These are phyloP conservation scores for Pollenia labialis DNA, from an alignment of 2,888 invertebrate genomes.

Conservation along the genomic window DNA sequence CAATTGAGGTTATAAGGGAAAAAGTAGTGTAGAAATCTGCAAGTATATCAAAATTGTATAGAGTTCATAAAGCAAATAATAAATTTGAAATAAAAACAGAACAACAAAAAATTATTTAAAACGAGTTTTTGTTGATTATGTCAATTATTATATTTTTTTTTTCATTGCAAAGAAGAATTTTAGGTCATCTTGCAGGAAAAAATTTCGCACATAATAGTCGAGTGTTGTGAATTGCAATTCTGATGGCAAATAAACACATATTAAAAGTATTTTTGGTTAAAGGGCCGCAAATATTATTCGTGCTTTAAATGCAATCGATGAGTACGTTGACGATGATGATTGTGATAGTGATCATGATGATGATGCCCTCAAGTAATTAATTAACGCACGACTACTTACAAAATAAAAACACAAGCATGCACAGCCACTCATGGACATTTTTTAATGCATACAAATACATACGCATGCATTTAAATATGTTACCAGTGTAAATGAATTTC, in stretches of 20 bases:
- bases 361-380: conserved; percentile 81
- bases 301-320: too few species aligned
- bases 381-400: conserved; percentile 72
- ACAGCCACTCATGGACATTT: too few species aligned
- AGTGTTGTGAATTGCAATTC: conserved; percentile 55
- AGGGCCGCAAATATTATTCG: too few species aligned
- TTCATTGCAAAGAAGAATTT: conserved; percentile 21
- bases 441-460: neutral
- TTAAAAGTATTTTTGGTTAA: too few species aligned
- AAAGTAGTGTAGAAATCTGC: too few species aligned
- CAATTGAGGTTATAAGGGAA: too few species aligned
- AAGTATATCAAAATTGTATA: neutral
- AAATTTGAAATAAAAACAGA: neutral
- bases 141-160: too few species aligned
- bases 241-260: conserved; percentile 67
- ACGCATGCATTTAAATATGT: neutral
- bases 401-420: conserved; percentile 45
- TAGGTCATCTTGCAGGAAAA: neutral
- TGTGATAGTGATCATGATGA: conserved; percentile 3
- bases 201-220: conserved; percentile 3
- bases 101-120: conserved; percentile 1
- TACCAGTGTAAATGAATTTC: neutral
- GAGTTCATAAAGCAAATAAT: neutral
- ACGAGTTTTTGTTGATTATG: conserved; percentile 34
- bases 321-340: too few species aligned